Base-by-base conservation (phyloP, 2,888 invertebrate genomes). In the Unio pictorum region DNA sequence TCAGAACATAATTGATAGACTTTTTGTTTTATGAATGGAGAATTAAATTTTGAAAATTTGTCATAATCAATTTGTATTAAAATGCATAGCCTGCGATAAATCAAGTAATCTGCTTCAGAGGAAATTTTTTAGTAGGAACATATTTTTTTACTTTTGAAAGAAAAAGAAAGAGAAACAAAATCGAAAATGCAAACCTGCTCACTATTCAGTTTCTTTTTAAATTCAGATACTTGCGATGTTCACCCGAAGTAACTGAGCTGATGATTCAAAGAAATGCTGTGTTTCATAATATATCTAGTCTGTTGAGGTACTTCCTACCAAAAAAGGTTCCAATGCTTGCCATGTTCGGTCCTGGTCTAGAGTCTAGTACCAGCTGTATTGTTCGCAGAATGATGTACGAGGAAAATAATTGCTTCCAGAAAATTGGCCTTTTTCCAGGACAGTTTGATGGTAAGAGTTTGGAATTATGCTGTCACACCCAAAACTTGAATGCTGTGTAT, bases 331-430 rank as follows among this genome's bases (percentile, higher is more conserved):
- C 87, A 17, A 82, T 78, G 69, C 81, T 83, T 28, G 84, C 86
- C 61, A 85, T 87, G 85, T 87, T 87, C 82, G 87, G 87, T 28
- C 86, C 87, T 56, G 87, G 87, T 34, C 71, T 87, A 28, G 87
- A 87, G 67, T 76, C 82, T 3, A 74, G 72, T 30, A 87, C 87
- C 23, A 85, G 84, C 69, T 72, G 72, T 30, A 71, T 87, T 55
- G 84, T 86, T 17, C 68, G 79, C 55, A 77, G 75, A 61, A 84
- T 87, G 66, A 74, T 87, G 58, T 77, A 83, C 61, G 81, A 81
- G 23, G 72, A 82, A 7, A 79, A 75, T 61, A 59, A 68, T 17
- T 55, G 61, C 11, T 84, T 85, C 70, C 68, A 79, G 57, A 74
- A 74, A 60, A 72, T 78, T 20, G 83, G 80, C n/a, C 75, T 86